These are phyloP conservation scores for Cantharis nigra DNA, from an alignment of 2,888 invertebrate genomes.

Conservation along the genomic window DNA sequence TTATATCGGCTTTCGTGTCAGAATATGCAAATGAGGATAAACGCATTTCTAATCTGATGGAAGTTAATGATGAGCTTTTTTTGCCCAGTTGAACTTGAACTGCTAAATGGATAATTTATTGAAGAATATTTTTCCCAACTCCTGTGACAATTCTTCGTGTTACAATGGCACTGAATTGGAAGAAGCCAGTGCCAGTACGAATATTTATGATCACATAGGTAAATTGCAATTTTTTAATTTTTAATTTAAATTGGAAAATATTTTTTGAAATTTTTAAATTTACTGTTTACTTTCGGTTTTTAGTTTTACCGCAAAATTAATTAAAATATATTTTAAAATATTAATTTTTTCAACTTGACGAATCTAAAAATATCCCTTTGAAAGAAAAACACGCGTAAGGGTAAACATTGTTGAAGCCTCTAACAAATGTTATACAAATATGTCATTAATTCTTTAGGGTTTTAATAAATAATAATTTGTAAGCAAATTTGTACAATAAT, in stretches of 20 bases:
- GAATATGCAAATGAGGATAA: slow-evolving; percentile 2
- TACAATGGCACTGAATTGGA: no score
- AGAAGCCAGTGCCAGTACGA: not conserved
- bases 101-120: not conserved
- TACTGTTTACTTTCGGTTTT: no score
- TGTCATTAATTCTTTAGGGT: not conserved
- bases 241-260: not conserved
- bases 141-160: not conserved
- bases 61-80: not conserved
- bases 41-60: not conserved
- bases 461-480: not conserved
- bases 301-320: no score
- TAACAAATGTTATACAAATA: not conserved
- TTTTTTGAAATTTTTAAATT: no score
- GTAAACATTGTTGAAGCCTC: not conserved
- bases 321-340: no score
- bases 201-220: not conserved
- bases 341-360: no score
- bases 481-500: not conserved
- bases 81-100: not conserved
- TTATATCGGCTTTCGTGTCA: slow-evolving; percentile 9
- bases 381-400: not conserved
- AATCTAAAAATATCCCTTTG: not conserved
- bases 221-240: not conserved
- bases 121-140: not conserved